Conservation (phyloP, 2,888 invertebrate genomes). For the Drosophila niveifrons region DNA sequence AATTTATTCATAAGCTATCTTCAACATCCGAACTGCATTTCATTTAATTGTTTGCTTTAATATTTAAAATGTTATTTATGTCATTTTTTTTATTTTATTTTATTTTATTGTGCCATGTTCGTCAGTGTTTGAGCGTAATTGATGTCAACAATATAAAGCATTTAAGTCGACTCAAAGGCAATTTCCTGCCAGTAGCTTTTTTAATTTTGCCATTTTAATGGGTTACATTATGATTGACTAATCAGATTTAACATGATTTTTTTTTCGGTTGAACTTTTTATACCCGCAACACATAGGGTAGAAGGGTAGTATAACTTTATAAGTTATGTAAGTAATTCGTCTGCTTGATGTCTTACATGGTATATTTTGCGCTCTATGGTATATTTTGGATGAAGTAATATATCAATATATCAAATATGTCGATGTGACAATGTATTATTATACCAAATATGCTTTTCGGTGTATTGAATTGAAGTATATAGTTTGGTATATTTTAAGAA, state of each 20-base stretch:
- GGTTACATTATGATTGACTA: neutral
- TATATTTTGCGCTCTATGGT: too few relatives aligned
- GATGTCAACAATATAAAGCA: neutral
- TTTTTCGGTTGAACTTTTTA: too few relatives aligned
- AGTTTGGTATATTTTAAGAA: too few relatives aligned
- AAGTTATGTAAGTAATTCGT: too few relatives aligned
- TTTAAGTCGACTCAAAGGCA: neutral
- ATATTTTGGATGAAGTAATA: too few relatives aligned
- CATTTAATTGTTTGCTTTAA: constrained; percentile 12
- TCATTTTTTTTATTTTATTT: neutral
- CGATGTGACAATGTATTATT: too few relatives aligned
- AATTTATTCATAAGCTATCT: constrained; percentile 2
- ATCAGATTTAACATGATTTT: neutral
- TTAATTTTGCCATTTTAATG: neutral
- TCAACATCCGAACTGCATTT: neutral
- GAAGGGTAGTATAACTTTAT: too few relatives aligned
- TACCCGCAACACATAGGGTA: too few relatives aligned
- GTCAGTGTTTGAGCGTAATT: neutral
- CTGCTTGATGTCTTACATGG: too few relatives aligned
- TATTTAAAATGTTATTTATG: constrained; percentile 11
- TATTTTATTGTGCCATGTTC: neutral
- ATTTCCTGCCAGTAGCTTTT: neutral
- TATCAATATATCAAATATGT: too few relatives aligned
- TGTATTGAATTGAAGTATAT: too few relatives aligned
- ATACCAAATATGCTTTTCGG: too few relatives aligned